Base-by-base conservation (phyloP, 2,888 invertebrate genomes). In the Catocala sponsa region DNA sequence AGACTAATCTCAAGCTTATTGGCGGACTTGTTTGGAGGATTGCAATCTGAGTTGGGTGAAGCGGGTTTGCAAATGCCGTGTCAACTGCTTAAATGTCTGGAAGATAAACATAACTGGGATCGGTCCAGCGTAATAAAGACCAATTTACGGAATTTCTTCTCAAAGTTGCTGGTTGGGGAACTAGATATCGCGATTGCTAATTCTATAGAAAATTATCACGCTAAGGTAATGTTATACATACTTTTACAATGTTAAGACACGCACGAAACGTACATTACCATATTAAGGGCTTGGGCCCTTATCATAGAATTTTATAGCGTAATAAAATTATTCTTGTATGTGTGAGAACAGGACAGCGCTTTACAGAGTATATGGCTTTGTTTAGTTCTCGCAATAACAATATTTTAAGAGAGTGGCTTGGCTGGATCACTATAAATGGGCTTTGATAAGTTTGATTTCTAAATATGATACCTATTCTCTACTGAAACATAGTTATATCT, bases 81-180 rank as follows among this genome's bases (percentile, higher is more conserved):
- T 66, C 87, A 91, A 58, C 69, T 93, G 54, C 78, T 94, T 1
- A 92, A 92, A 71, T 94, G 94, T 51, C 82, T 94, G 6, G 92
- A 94, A 44, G 94, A 94, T 59, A 83, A 80, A 46, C 92, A 94
- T 62, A 91, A 88, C 61, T 94, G 94, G 94, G 92, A 93, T 46
- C 81, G 84, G 15, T 59, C 86, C 4, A 87, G 84, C 53, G 61
- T 80, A 2, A 78, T 87, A n/a, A 94, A 91, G 68, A 83, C 81
- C 0, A 89, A 87, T 68, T 77, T 94, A 41, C 80, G 82, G 11
- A 84, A 78, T 64, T 93, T 83, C 69, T 94, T 93, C 64, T 80
- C 88, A 1, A 79, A 85, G 57, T 75, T 94, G 47, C 78, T 94
- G 15, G 73, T 88, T 5, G 87, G 84, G 12, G 94, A 94, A 73